Base-by-base conservation (phyloP, 1,140 invertebrate genomes). In the Kradibia gibbosae region DNA sequence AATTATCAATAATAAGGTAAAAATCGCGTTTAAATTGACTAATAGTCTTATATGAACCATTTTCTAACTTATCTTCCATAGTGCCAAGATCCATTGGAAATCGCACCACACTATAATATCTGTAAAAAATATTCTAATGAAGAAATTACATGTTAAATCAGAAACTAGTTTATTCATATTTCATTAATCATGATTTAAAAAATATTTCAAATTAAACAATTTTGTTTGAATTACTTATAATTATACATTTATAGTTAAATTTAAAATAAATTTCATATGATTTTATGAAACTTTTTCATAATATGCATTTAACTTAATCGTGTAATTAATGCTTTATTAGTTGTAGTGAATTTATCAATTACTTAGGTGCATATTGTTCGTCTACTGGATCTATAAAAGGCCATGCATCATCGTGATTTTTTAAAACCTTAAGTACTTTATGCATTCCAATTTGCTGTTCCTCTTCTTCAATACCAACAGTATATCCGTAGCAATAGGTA, bases 341-440 rank as follows among this genome's bases (percentile, higher is more conserved):
- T 20, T 50, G 0, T 8, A 31, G 50, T 28, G 28, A 31, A 48
- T 4, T 53, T 48, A 70, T 22, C 80, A 34, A 62, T 88, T 97
- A 98, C 88, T 96, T 96, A 1, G 97, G 97, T 1, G 97, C 97
- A 88, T 96, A 97, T 86, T 96, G 95, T 88, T 98, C 97, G 78
- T 97, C 96, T 0, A 98, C 97, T 5, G 97, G 95, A 89, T 97
- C 96, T 85, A 95, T 92, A 89, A 98, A 98, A 2, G 97, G 97
- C 97, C 97, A 98, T 4, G 97, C 96, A 89, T 98, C 96, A 82
- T 95, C 94, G 87, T 97, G 96, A 85, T 95, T 94, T 86, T 96
- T 96, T 3, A 98, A 91, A 86, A 95, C 94, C 87, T 97, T 95
- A 45, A 98, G 91, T 48, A 97, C 95, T 91, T 97, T 97, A 89